A percentile compares a stretch with the other conserved stretches of the same genome.
These are phyloP conservation scores for Globia sparganii DNA, from an alignment of 2,888 invertebrate species.

Conservation along the genomic window DNA sequence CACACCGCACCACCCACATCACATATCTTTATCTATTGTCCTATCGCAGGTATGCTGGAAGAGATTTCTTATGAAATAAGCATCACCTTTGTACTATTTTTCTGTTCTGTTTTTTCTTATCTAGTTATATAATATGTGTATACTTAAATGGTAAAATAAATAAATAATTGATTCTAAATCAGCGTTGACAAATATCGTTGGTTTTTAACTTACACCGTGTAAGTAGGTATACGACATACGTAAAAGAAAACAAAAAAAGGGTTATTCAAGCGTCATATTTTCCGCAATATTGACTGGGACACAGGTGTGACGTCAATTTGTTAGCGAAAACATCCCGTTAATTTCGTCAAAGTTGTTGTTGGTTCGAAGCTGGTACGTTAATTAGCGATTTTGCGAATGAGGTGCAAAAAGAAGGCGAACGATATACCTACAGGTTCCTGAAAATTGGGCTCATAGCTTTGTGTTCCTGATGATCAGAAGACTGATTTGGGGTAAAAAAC, in stretches of 20 bases:
- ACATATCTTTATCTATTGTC: too few species aligned
- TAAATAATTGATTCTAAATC: not conserved
- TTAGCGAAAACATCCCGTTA: conserved; percentile 53
- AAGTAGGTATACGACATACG: not conserved
- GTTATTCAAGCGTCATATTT: conserved; percentile 38
- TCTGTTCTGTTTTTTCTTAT: too few species aligned
- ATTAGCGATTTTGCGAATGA: conserved; percentile 50
- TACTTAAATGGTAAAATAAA: too few species aligned
- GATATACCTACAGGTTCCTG: not conserved
- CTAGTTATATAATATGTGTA: too few species aligned
- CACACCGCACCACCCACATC: too few species aligned
- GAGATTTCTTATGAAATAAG: too few species aligned
- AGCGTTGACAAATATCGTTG: not conserved
- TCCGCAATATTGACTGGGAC: conserved; percentile 28
- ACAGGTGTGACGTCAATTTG: conserved; percentile 55
- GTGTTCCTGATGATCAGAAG: not conserved
- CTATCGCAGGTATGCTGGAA: too few species aligned
- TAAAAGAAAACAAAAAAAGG: conserved; percentile 15
- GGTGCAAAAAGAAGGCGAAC: conserved; percentile 16
- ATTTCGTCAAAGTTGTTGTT: conserved; percentile 58
- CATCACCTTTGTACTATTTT: too few species aligned
- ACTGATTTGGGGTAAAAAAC: not conserved
- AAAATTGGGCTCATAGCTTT: conserved; percentile 3
- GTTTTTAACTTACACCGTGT: not conserved
- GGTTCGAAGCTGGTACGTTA: conserved; percentile 37